Conservation (phyloP, 2,113 vertebrate species). For the Mirounga angustirostris region DNA sequence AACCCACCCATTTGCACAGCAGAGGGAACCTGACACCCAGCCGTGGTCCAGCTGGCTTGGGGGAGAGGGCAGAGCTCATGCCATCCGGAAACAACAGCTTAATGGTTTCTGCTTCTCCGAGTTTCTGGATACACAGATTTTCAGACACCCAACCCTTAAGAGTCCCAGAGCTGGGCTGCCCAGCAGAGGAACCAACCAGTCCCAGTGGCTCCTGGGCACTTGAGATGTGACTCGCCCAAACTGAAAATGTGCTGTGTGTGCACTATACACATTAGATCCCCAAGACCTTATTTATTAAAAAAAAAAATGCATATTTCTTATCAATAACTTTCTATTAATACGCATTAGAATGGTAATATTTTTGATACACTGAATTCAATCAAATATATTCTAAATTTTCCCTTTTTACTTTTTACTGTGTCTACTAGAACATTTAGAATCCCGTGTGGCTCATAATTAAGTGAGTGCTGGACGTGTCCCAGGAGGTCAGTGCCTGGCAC, state of each 20-base stretch:
- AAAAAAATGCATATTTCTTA: background rate
- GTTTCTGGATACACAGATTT: background rate
- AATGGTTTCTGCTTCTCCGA: background rate
- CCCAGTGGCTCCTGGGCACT: rapidly evolving
- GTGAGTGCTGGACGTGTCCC: rapidly evolving
- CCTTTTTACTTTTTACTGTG: background rate
- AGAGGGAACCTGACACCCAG: background rate
- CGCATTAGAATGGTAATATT: background rate
- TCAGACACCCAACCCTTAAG: rapidly evolving
- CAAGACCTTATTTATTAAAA: background rate
- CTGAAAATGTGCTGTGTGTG: rapidly evolving
- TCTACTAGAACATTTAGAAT: background rate
- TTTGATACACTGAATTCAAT: background rate
- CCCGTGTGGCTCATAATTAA: rapidly evolving
- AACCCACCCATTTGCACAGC: rapidly evolving
- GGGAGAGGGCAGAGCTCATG: background rate
- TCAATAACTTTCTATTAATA: background rate
- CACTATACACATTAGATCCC: rapidly evolving
- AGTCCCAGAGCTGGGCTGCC: background rate
- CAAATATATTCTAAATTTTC: background rate
- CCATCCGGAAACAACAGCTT: background rate
- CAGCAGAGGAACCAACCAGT: rapidly evolving
- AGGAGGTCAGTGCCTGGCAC: no score
- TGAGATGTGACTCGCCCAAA: rapidly evolving
- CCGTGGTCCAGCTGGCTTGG: background rate